Base-by-base conservation (phyloP, 2,113 vertebrate species). In the Muscicapa adusta region DNA sequence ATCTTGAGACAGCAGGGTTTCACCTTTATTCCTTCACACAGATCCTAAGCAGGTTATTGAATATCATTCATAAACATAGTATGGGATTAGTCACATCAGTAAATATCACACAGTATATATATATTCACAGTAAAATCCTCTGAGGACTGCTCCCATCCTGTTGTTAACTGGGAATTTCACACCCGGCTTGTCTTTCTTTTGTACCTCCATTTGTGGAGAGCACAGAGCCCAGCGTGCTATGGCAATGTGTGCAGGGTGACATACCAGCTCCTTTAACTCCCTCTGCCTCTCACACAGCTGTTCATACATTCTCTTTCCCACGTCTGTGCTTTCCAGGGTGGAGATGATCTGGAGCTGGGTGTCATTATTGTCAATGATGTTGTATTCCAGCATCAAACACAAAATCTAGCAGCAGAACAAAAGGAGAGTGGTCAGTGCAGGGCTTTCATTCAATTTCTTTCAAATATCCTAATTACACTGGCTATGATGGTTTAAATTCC, bases 261-360 rank as follows among this genome's bases (percentile, higher is more conserved):
- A 98, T 97, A 99, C 99, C 99, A 99, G 98, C 94, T 99, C 99
- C 96, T 99, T 99, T 45, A 99, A 98, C 95, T 99, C 99, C 83
- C 99, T 97, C 98, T 99, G 99, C 57, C 99, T 97, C 96, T 99
- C 99, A 13, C 99, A 99, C 70, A 99, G 99, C 98, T 99, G 99
- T 97, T 99, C 99, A 20, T 99, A 99, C 99, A 99, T 99, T 96
- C 98, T 99, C 72, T 99, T 98, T 77, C 99, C 99, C 89, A 98
- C 98, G 54, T 98, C 98, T 14, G 99, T 99, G 98, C 99, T 99
- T 98, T 99, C 99, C 96, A 99, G 98, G 15, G 99, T 99, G 61
- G 99, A 99, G 98, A 99, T 99, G 98, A 99, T 99, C 98, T 99
- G 99, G 94, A 99, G 98, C 97, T 99, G 99, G 5, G 99, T 99